phyloP scores from a whole-genome alignment of 2,888 invertebrate species.

The Metellina segmentata region DNA sequence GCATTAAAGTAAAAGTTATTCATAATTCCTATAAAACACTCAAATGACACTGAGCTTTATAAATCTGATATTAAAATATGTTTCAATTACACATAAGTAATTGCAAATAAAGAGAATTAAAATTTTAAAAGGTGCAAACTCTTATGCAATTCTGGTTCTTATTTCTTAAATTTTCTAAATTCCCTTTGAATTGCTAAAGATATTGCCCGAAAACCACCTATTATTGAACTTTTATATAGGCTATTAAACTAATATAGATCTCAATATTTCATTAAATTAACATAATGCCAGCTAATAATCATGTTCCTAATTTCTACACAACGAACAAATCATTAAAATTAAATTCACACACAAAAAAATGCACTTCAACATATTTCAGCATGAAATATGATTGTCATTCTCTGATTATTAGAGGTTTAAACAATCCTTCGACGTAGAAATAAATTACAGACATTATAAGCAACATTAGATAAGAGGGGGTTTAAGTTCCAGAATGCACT shows the following conservation, averaged over 20 bases:
- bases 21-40: too few relatives aligned
- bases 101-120: too few relatives aligned
- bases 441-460: background rate
- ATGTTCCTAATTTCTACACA: too few relatives aligned
- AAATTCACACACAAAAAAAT: background rate
- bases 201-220: too few relatives aligned
- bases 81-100: too few relatives aligned
- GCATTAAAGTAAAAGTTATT: too few relatives aligned
- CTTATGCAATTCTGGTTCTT: too few relatives aligned
- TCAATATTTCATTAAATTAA: background rate
- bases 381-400: background rate
- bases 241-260: background rate
- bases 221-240: background rate
- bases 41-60: too few relatives aligned
- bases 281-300: background rate
- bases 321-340: background rate
- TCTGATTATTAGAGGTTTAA: background rate
- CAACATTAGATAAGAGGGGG: background rate
- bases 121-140: too few relatives aligned
- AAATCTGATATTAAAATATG: too few relatives aligned
- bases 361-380: background rate
- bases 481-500: constrained; percentile 11
- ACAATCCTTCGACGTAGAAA: background rate
- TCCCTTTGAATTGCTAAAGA: too few relatives aligned
- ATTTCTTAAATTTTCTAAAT: too few relatives aligned